These are phyloP conservation scores for Hydropsyche tenuis DNA, from an alignment of 1,140 invertebrate genomes.

Conservation along the genomic window DNA sequence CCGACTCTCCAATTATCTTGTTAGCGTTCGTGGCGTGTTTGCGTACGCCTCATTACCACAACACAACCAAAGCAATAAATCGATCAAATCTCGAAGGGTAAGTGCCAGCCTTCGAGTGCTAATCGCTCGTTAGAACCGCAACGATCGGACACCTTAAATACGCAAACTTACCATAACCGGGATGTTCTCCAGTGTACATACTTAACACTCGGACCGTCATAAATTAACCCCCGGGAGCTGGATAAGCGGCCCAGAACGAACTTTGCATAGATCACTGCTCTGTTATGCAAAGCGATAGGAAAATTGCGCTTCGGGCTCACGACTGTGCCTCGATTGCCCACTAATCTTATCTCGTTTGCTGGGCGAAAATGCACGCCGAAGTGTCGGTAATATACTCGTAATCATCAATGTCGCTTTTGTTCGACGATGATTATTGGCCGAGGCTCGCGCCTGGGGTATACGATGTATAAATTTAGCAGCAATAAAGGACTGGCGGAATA, in stretches of 20 bases:
- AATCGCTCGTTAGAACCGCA: not conserved
- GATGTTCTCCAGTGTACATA: not conserved
- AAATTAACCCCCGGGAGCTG: slow-evolving; percentile 21
- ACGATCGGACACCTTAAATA: too few relatives aligned
- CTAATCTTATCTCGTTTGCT: slow-evolving; percentile 20
- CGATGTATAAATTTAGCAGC: too few relatives aligned
- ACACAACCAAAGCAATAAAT: slow-evolving; percentile 1
- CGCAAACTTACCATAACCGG: not conserved
- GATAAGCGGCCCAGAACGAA: not conserved
- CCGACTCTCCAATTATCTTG: slow-evolving; percentile 1
- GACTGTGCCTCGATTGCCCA: slow-evolving; percentile 27
- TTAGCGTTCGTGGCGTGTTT: slow-evolving; percentile 1
- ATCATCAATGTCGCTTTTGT: too few relatives aligned
- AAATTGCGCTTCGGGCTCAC: slow-evolving; percentile 37
- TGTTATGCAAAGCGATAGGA: slow-evolving; percentile 44
- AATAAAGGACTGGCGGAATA: too few relatives aligned
- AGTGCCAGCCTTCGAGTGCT: slow-evolving; percentile 22
- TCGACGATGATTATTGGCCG: not conserved
- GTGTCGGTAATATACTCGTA: not conserved
- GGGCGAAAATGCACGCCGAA: slow-evolving; percentile 8
- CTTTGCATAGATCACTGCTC: slow-evolving; percentile 43
- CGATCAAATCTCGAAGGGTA: slow-evolving; percentile 25
- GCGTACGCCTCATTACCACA: not conserved
- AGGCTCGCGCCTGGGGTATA: not conserved
- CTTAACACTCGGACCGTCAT: slow-evolving; percentile 6